Percentiles rank a stretch among this genome's conserved stretches.
phyloP scores from a whole-genome alignment of 2,113 vertebrate species.

The Ptilonorhynchus violaceus region DNA sequence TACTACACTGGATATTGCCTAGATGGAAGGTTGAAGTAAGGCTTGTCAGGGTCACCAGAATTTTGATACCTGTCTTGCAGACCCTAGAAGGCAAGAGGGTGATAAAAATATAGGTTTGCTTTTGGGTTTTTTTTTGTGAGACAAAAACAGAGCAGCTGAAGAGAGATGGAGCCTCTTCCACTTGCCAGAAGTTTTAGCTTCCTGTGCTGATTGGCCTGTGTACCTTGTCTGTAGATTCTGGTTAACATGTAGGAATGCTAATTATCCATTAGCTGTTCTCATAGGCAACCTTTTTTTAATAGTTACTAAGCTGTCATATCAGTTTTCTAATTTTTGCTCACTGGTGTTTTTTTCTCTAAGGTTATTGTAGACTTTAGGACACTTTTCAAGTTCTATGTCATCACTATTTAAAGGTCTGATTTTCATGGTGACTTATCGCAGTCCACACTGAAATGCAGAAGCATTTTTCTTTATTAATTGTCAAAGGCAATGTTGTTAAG shows the following conservation, averaged over 20 bases:
- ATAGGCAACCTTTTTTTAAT: neutral
- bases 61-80: neutral
- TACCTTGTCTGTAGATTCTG: neutral
- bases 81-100: neutral
- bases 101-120: neutral
- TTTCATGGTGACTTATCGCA: neutral
- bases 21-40: neutral
- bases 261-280: neutral
- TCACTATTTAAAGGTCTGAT: neutral
- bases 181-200: neutral
- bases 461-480: neutral
- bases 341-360: neutral
- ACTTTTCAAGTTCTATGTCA: neutral
- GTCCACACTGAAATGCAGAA: neutral
- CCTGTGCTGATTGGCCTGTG: neutral
- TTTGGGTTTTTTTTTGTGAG: neutral
- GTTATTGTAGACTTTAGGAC: neutral
- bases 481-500: neutral
- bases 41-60: neutral
- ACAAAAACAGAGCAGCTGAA: neutral
- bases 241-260: neutral
- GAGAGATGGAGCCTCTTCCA: neutral
- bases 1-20: neutral
- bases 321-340: neutral
- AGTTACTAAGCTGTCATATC: neutral